Conservation (phyloP, 2,888 invertebrate genomes). For the Agrochola lota region DNA sequence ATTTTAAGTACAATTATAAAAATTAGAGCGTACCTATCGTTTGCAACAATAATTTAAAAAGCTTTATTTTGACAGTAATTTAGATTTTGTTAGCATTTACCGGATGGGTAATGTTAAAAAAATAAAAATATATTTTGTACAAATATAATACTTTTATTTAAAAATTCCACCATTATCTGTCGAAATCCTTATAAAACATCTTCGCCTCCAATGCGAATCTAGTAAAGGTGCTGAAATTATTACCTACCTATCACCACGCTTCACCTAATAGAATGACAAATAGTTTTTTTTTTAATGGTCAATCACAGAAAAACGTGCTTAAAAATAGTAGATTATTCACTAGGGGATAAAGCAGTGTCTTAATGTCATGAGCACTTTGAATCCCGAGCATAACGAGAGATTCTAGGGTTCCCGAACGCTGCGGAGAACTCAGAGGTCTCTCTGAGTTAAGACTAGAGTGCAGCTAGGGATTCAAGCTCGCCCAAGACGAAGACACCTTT, state of each 20-base stretch:
- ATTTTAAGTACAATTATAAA: slow-evolving; percentile 42
- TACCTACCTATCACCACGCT: background rate
- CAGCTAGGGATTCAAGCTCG: no score
- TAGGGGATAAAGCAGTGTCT: no score
- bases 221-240: background rate
- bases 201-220: background rate
- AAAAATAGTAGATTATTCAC: background rate
- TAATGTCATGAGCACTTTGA: no score
- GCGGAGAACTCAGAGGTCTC: no score
- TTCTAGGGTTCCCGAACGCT: no score
- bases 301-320: background rate
- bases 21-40: slow-evolving; percentile 53
- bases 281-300: no score
- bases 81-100: slow-evolving; percentile 67
- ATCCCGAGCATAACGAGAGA: no score
- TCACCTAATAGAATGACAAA: background rate
- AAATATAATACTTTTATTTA: slow-evolving; percentile 50
- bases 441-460: no score
- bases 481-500: no score
- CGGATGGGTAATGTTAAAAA: slow-evolving; percentile 66
- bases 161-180: background rate
- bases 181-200: background rate
- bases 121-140: slow-evolving; percentile 73
- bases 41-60: slow-evolving; percentile 57
- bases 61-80: slow-evolving; percentile 60